Evolutionary conservation across 1,140 invertebrate species (phyloP).

Genomic region (Harpegnathos saltator): DNA sequence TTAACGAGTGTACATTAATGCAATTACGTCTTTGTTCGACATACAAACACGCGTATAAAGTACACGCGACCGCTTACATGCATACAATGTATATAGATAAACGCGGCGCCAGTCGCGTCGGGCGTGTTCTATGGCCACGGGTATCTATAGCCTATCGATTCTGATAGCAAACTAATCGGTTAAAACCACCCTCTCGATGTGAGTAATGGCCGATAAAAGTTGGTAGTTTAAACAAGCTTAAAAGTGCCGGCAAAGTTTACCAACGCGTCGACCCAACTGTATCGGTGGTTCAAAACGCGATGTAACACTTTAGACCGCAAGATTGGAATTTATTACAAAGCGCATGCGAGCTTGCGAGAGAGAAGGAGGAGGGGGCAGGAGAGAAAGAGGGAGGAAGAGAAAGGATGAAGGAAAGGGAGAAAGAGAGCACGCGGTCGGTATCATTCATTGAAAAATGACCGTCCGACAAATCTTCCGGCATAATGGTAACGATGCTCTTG

Average conservation of each 20-base stretch:
- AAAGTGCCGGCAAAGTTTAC: conserved; percentile 47
- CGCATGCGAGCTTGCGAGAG: background rate
- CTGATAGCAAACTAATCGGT: conserved; percentile 48
- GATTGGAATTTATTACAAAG: conserved; percentile 48
- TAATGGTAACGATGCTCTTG: background rate
- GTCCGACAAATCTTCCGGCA: background rate
- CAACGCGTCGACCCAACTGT: conserved; percentile 22
- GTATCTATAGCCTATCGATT: conserved; percentile 35
- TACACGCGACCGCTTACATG: background rate
- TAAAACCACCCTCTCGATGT: conserved; percentile 38
- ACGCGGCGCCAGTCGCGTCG: background rate
- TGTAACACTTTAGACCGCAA: conserved; percentile 24
- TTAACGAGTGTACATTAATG: background rate
- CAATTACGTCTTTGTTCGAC: conserved; percentile 12
- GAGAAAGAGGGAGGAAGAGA: no score
- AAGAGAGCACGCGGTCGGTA: background rate
- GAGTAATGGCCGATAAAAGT: conserved; percentile 55
- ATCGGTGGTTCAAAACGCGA: conserved; percentile 33
- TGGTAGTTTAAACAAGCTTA: conserved; percentile 50
- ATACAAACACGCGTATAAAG: background rate
- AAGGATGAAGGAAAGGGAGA: no score
- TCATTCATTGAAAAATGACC: background rate
- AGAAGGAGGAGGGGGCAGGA: no score
- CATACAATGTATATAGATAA: background rate
- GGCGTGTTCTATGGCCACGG: background rate